phyloP scores from a whole-genome alignment of 2,113 vertebrate species.

The Lagopus leucura region DNA sequence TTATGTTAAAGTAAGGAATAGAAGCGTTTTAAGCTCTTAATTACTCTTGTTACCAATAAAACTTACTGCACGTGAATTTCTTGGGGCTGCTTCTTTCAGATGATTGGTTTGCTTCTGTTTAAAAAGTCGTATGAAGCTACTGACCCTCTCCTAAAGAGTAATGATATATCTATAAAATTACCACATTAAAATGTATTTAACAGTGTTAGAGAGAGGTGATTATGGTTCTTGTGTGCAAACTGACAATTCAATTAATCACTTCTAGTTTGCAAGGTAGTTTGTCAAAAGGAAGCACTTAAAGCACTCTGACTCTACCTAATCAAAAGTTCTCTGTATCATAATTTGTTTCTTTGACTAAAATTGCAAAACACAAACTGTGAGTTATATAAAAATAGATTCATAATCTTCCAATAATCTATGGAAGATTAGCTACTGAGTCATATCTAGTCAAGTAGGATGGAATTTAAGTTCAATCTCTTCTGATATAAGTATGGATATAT shows the following conservation, averaged over 20 bases:
- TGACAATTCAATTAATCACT: constrained; percentile 63
- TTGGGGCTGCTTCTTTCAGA: constrained; percentile 37
- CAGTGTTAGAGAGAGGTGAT: background rate
- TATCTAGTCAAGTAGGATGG: background rate
- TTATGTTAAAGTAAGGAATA: background rate
- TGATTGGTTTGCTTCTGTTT: constrained; percentile 34
- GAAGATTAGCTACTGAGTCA: background rate
- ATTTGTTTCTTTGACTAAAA: constrained; percentile 48
- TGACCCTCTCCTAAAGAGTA: constrained; percentile 25
- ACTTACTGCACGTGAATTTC: constrained; percentile 18
- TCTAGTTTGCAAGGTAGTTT: constrained; percentile 35
- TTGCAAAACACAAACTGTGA: constrained; percentile 24
- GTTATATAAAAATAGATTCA: constrained; percentile 12
- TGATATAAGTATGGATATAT: background rate
- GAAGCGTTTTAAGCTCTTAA: constrained; percentile 25
- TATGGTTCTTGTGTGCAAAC: constrained; percentile 21
- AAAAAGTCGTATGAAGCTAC: constrained; percentile 24
- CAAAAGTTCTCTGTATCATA: constrained; percentile 17
- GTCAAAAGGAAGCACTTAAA: constrained; percentile 39
- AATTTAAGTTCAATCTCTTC: constrained; percentile 6
- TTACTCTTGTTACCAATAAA: constrained; percentile 44
- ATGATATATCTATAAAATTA: constrained; percentile 13
- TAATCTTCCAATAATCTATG: constrained; percentile 23
- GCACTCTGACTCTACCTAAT: constrained; percentile 37
- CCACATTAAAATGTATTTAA: constrained; percentile 7